Base-by-base conservation (phyloP, 2,888 invertebrate genomes). In the Dyspetes luteomarginatus region DNA sequence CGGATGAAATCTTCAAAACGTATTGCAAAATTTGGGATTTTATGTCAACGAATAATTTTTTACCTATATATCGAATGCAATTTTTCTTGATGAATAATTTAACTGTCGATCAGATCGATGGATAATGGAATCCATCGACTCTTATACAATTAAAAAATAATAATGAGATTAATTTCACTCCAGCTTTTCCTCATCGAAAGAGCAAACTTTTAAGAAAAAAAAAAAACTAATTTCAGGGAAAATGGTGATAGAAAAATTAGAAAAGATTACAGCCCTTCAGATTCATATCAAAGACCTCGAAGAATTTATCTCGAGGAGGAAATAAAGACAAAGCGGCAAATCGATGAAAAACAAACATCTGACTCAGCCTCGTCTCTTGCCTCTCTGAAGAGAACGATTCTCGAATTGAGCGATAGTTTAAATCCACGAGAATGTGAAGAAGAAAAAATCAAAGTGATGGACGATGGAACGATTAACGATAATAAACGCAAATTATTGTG, bases 341-440 rank as follows among this genome's bases (percentile, higher is more conserved):
- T 58, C 19, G 78, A 83, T 17, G 22, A 28, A 3, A 28, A 74
- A 17, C 22, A 69, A 45, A n/a, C 30, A 9, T 17, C 65, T n/a
- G 30, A 72, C 30, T 43, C 43, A 43, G 7, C 41, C 2, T 56
- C 73, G 17, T 84, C 88, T 4, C 72, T 89, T 17, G 88, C 85
- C 9, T 83, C 88, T 7, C 76, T 89, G 26, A 88, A 85, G 36
- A 81, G 85, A 65, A 87, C 84, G 19, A 73, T 89, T 22, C 58
- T 88, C 28, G 82, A 88, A 56, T 62, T 88, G 50, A 86, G 68
- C 26, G 82, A 85, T 26, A 88, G 82, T 67, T 72, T 88, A 26
- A 73, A 77, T n/a, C 58, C 78, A 1, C 41, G 7, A 1, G 56
- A 64, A 3, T 62, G 7, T 50, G 36, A 41, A 30, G 19, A 69